phyloP scores from a whole-genome alignment of 2,113 vertebrate genomes.

The mouse (Mus musculus) region GRCm39 chr6:72362001-72362500 shows the following conservation, averaged over 20 bases:
- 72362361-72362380: neutral
- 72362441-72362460: neutral
- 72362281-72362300: constrained; percentile 41
- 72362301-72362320: neutral
- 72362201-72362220: neutral
- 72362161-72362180: neutral
- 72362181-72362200: neutral
- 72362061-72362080: neutral
- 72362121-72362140: neutral
- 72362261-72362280: constrained; percentile 18
- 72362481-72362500: constrained; percentile 75
- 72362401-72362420: constrained; percentile 36
- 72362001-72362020: neutral
- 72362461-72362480: neutral
- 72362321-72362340: constrained; percentile 54
- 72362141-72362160: neutral
- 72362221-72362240: constrained; percentile 75
- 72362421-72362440: constrained; percentile 4
- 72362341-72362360: neutral
- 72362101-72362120: neutral
- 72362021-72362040: neutral
- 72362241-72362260: constrained; percentile 50
- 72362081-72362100: neutral
- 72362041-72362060: neutral
- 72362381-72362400: neutral